Evolutionary conservation across 2,113 vertebrate species (phyloP), one percentile per base, ranked within the genome.

Genomic region (Tiliqua scincoides): DNA sequence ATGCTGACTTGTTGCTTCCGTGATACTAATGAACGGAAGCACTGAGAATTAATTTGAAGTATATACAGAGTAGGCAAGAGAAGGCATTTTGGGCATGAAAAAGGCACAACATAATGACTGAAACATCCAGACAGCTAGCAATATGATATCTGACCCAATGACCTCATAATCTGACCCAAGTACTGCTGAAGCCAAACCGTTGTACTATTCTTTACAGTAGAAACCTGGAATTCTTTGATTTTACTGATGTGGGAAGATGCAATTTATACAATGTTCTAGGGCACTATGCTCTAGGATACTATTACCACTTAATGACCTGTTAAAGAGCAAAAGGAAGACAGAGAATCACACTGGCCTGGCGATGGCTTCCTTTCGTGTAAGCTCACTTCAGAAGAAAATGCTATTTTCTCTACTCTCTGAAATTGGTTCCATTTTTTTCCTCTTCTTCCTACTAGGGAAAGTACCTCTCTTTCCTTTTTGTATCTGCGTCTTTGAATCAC

Each of bases 51-150:
- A 82, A 73, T 43, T n/a, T 7, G 88, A 82, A 76, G 43, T 10
- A 59, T 93, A 89, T 92, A 91, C 75, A 65, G 73, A 92, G 86
- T 87, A 89, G 76, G 12, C 89, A 72, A 80, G 90, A n/a, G 65
- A 87, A 32, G 79, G 65, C 32, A 78, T 9, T 89, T 88, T 82
- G 71, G 37, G 92, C 87, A 84, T 85, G 86, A 92, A 91, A 85
- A 65, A 65, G 75, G 23, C 4, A 71, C 59, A 40, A 57, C 3
- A 54, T 20, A 83, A 59, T 63, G 76, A 91, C 43, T 92, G 7
- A 57, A 89, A 89, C 32, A 89, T 84, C 59, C 88, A 89, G 73
- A 57, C 17, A n/a, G 59, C 40, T 87, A 65, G 72, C 35, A 83
- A 37, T 68, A 25, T n/a, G 27, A 48, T 65, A 40, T 54, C 37